A percentile compares a stretch with the other conserved stretches of the same genome.
phyloP scores from a whole-genome alignment of 2,888 invertebrate genomes.

The Sarcophaga caerulescens region DNA sequence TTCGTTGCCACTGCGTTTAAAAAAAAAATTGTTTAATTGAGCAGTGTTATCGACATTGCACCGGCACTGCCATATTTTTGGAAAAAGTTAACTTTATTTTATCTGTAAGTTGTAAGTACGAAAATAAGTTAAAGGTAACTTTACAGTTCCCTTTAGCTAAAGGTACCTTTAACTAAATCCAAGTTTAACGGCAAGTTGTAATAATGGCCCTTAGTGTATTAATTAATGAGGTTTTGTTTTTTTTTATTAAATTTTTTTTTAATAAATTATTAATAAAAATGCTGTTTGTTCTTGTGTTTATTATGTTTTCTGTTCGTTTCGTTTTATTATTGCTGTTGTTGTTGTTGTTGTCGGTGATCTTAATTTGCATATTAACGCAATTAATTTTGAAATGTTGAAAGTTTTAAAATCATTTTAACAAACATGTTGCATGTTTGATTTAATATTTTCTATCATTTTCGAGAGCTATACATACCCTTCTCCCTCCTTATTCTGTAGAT shows the following conservation, averaged over 20 bases:
- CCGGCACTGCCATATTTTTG: no score
- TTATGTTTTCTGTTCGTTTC: slow-evolving; percentile 15
- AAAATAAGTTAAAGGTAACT: no score
- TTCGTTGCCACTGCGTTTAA: no score
- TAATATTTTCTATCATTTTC: slow-evolving; percentile 26
- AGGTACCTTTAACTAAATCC: no score
- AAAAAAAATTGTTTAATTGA: no score
- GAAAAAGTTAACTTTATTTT: no score
- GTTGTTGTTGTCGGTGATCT: slow-evolving; percentile 47
- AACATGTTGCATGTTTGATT: slow-evolving; percentile 60
- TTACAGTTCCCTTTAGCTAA: no score
- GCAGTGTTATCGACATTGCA: no score
- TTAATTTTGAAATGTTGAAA: slow-evolving; percentile 66
- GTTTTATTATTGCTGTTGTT: slow-evolving; percentile 23
- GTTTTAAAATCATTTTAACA: slow-evolving; percentile 64
- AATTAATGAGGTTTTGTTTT: not conserved
- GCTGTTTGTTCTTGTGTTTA: slow-evolving; percentile 1
- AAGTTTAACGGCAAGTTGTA: no score
- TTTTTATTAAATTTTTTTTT: not conserved
- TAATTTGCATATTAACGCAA: slow-evolving; percentile 67
- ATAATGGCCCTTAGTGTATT: no score
- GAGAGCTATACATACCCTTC: not conserved
- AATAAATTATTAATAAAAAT: slow-evolving; percentile 22
- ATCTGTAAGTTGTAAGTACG: no score
- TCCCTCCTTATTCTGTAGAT: not conserved